Percentiles rank a stretch among this genome's conserved stretches.
These are phyloP conservation scores for Podarcis muralis DNA, from an alignment of 2,113 vertebrate genomes.

Conservation along the genomic window DNA sequence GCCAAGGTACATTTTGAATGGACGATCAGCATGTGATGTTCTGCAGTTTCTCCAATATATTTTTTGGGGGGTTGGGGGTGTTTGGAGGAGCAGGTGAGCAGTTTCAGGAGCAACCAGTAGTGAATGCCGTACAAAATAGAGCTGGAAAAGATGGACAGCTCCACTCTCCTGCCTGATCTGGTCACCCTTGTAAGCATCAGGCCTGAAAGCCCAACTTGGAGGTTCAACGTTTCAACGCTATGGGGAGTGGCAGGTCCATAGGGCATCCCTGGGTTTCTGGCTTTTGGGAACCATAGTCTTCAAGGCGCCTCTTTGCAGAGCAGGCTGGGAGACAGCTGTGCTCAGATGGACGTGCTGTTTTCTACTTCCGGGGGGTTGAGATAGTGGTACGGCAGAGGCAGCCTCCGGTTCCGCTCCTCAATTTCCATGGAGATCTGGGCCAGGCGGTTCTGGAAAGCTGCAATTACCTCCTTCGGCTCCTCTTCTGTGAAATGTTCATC, in stretches of 20 bases:
- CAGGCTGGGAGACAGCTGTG: fast-evolving
- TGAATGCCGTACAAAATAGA: too few relatives aligned
- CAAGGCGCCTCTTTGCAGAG: not conserved
- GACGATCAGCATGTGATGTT: too few relatives aligned
- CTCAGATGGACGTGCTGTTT: constrained; percentile 81
- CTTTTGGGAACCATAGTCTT: not conserved
- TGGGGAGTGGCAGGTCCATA: not conserved
- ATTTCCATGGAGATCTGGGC: constrained; percentile 72
- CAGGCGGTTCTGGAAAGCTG: constrained; percentile 72
- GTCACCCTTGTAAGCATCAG: too few relatives aligned
- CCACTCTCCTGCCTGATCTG: too few relatives aligned
- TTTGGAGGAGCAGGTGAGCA: too few relatives aligned
- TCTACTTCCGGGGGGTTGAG: constrained; percentile 73
- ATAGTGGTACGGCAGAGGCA: constrained; percentile 77
- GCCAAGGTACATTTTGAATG: too few relatives aligned
- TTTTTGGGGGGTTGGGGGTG: too few relatives aligned
- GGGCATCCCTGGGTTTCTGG: not conserved
- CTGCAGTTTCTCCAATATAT: too few relatives aligned
- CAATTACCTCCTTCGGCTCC: constrained; percentile 66
- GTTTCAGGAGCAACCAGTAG: too few relatives aligned
- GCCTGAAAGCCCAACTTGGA: too few relatives aligned
- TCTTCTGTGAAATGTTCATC: constrained; percentile 76
- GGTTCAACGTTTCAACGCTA: not conserved
- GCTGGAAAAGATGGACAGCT: too few relatives aligned
- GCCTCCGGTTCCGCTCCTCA: constrained; percentile 71